These are phyloP conservation scores for Sebastes hubbsi DNA, from an alignment of 2,797 vertebrate genomes.

Conservation along the genomic window DNA sequence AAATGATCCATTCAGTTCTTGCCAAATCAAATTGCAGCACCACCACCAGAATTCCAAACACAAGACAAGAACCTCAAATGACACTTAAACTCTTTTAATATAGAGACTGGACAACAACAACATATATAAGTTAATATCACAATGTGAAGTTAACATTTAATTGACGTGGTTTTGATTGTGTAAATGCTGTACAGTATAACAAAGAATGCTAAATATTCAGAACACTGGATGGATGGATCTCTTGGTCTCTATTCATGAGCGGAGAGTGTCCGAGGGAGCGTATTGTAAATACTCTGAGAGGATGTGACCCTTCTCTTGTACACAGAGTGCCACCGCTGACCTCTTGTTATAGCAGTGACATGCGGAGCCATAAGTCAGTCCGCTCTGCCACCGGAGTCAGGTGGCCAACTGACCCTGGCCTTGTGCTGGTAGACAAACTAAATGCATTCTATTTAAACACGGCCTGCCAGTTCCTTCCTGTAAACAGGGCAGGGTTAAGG, in stretches of 20 bases:
- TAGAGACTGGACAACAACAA: neutral
- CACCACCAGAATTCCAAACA: neutral
- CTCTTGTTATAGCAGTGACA: slow-evolving; percentile 78
- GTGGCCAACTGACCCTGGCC: slow-evolving; percentile 77
- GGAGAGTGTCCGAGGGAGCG: slow-evolving; percentile 37
- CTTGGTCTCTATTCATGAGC: slow-evolving; percentile 37
- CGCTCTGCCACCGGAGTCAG: slow-evolving; percentile 76
- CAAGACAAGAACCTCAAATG: neutral
- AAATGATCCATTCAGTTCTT: neutral
- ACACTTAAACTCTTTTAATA: neutral
- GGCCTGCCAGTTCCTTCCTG: slow-evolving; percentile 73
- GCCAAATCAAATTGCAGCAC: neutral
- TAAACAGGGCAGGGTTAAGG: slow-evolving; percentile 76
- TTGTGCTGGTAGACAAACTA: slow-evolving; percentile 83
- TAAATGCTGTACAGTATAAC: neutral
- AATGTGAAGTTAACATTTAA: neutral
- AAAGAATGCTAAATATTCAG: slow-evolving; percentile 28
- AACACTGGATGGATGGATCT: neutral
- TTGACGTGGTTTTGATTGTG: neutral
- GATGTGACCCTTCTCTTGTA: slow-evolving; percentile 74
- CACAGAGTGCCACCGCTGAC: slow-evolving; percentile 64
- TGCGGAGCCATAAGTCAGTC: slow-evolving; percentile 74
- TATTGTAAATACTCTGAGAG: slow-evolving; percentile 69
- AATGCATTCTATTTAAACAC: slow-evolving; percentile 84
- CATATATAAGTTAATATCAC: neutral